Conservation (phyloP, 2,113 vertebrate genomes). For the Halcyon malimbica region DNA sequence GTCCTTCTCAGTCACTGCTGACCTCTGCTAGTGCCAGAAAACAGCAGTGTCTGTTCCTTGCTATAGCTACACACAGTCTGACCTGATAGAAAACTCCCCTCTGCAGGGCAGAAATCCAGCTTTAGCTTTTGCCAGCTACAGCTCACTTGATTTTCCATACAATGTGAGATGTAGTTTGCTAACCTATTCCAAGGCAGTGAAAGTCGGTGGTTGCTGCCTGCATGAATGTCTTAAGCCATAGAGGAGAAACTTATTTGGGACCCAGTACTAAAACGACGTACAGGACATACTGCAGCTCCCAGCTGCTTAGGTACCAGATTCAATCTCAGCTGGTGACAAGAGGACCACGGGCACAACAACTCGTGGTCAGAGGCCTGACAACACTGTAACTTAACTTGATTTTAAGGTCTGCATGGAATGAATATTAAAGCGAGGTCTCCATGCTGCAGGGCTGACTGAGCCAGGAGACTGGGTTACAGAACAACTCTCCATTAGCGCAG, state of each 20-base stretch:
- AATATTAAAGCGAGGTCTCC: not conserved
- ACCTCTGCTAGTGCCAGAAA: not conserved
- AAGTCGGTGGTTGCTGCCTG: not conserved
- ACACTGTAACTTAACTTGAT: not conserved
- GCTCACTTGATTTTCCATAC: not conserved
- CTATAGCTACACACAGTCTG: accelerated
- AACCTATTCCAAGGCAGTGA: not conserved
- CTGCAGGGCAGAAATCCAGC: not conserved
- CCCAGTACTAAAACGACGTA: not conserved
- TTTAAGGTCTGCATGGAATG: not conserved
- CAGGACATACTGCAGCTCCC: not conserved
- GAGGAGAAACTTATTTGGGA: not conserved
- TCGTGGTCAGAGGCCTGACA: not conserved
- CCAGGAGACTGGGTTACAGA: not conserved
- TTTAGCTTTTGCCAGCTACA: not conserved
- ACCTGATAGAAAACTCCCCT: not conserved
- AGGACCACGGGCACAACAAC: not conserved
- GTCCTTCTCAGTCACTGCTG: not conserved
- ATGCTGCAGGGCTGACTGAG: not conserved
- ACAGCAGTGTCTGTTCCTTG: not conserved
- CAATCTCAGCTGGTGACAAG: not conserved
- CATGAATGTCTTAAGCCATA: not conserved
- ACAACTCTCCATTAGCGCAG: conserved; percentile 20
- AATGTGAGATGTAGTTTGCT: not conserved
- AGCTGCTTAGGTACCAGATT: not conserved